These are phyloP conservation scores for Nothoprocta perdicaria DNA, from an alignment of 2,113 vertebrate species.

Conservation along the genomic window DNA sequence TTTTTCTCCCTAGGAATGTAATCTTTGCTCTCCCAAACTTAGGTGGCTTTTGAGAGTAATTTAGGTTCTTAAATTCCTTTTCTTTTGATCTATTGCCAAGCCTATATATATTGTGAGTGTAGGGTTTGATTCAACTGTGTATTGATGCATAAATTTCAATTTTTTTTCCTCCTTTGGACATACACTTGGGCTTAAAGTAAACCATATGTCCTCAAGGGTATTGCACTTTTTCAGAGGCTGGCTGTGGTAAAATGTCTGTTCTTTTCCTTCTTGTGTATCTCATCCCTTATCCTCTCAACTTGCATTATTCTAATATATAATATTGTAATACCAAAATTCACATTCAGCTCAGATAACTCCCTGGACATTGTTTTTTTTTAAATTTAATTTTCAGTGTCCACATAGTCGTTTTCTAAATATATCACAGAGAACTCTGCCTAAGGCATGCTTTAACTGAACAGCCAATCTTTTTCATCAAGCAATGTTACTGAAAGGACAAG, in stretches of 20 bases:
- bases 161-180: neutral
- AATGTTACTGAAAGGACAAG: neutral
- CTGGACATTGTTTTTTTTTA: neutral
- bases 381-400: neutral
- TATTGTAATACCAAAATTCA: neutral
- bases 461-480: neutral
- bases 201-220: neutral
- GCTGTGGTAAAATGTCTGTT: neutral
- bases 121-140: neutral
- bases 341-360: neutral
- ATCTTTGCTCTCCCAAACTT: neutral
- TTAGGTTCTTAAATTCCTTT: neutral
- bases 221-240: neutral
- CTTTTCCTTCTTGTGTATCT: neutral
- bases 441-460: neutral
- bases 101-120: accelerated
- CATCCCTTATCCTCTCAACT: neutral
- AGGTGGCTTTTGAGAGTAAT: neutral
- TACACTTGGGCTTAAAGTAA: neutral
- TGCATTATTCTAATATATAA: neutral
- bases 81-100: neutral
- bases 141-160: neutral
- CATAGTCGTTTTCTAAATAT: neutral
- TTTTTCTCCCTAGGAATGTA: neutral
- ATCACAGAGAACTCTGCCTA: neutral